phyloP scores from a whole-genome alignment of 2,113 vertebrate genomes.

The Corythaixoides concolor region DNA sequence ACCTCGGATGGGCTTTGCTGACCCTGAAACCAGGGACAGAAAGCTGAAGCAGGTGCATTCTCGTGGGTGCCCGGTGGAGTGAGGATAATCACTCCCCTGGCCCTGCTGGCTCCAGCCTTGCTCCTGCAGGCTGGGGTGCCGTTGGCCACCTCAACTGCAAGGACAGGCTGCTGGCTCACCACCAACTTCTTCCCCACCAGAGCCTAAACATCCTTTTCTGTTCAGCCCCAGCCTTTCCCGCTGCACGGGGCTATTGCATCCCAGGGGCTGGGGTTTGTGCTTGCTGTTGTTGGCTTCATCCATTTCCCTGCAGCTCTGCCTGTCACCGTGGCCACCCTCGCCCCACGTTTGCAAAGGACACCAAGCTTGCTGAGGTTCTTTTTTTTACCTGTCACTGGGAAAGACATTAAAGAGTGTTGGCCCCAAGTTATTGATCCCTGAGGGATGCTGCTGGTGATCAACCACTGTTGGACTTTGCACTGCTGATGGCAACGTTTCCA shows the following conservation, averaged over 20 bases:
- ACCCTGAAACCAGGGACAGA: neutral
- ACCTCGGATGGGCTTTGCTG: neutral
- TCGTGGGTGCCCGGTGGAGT: neutral
- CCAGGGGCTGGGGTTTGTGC: fast-evolving
- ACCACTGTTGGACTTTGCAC: neutral
- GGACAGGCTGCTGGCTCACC: neutral
- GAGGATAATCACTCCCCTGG: fast-evolving
- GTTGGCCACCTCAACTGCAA: neutral
- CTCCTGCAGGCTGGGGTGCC: neutral
- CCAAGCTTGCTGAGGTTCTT: neutral
- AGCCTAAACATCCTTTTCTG: neutral
- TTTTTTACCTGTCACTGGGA: neutral
- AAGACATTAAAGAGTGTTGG: neutral
- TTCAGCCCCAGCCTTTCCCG: neutral
- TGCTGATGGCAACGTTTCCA: neutral
- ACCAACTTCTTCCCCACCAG: neutral
- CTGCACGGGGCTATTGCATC: fast-evolving
- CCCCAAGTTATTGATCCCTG: neutral
- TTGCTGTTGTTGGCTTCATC: fast-evolving
- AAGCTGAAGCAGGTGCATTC: neutral
- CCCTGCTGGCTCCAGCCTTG: neutral
- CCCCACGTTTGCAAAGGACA: fast-evolving
- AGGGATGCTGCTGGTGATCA: neutral
- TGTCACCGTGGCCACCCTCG: fast-evolving
- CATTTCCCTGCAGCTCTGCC: neutral